Evolutionary conservation across 2,888 invertebrate genomes (phyloP).

Genomic region (Carabus problematicus): DNA sequence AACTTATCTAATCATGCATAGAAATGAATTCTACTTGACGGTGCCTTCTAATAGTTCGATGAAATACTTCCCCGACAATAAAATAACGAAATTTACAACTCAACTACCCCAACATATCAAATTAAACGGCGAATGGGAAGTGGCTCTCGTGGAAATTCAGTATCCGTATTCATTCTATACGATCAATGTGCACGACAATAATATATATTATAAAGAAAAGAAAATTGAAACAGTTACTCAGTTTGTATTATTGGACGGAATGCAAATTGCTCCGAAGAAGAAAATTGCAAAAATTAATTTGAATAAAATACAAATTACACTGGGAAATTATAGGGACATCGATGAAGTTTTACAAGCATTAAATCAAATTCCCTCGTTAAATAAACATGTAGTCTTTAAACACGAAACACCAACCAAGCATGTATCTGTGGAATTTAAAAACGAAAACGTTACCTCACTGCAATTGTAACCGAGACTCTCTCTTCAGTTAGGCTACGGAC

Average conservation of each 20-base stretch:
- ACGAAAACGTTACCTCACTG: neutral
- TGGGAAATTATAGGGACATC: constrained; percentile 15
- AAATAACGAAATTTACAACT: constrained; percentile 47
- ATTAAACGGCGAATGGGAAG: constrained; percentile 47
- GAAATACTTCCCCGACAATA: constrained; percentile 47
- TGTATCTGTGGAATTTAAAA: constrained; percentile 5
- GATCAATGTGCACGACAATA: neutral
- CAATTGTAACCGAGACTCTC: constrained; percentile 13
- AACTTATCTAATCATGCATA: neutral
- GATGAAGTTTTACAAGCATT: constrained; percentile 14
- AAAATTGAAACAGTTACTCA: too few species aligned
- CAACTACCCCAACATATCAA: constrained; percentile 45
- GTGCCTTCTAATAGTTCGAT: constrained; percentile 37
- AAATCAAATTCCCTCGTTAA: constrained; percentile 3
- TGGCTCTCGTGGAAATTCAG: constrained; percentile 36
- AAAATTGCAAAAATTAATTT: neutral
- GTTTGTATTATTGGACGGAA: too few species aligned
- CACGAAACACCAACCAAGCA: neutral
- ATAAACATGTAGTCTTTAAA: constrained; percentile 1
- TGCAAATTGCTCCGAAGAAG: neutral
- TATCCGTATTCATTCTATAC: constrained; percentile 15
- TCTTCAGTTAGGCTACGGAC: constrained; percentile 8
- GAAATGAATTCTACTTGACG: constrained; percentile 48
- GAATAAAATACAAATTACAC: constrained; percentile 7
- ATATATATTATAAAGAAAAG: too few species aligned